Percentiles rank a stretch among this genome's conserved stretches.
Conservation (phyloP, 2,113 vertebrate species). For the Brachirus orientalis region DNA sequence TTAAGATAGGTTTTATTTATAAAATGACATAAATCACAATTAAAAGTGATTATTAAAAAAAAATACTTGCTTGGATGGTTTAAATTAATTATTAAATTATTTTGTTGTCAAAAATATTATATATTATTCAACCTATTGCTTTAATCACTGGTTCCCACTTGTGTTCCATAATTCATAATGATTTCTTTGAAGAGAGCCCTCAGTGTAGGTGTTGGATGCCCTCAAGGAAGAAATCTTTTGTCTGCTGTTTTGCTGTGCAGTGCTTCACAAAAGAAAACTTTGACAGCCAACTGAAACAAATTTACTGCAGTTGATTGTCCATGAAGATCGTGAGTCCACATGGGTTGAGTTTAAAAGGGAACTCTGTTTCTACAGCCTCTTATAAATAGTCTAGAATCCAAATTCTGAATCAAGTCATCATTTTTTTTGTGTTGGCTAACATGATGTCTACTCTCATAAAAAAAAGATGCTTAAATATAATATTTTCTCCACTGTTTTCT, state of each 20-base stretch:
- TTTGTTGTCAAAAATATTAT: background rate
- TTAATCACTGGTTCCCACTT: conserved; percentile 33
- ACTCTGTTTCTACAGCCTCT: background rate
- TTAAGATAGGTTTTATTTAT: background rate
- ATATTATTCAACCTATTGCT: conserved; percentile 11
- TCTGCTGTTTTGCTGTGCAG: no score
- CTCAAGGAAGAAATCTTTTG: conserved; percentile 26
- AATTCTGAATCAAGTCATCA: no score
- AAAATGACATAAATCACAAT: no score
- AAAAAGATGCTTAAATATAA: no score
- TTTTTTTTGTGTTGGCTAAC: no score
- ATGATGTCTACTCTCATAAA: no score
- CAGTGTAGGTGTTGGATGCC: conserved; percentile 35
- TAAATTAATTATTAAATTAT: background rate
- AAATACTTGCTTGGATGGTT: no score
- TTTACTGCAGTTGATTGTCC: conserved; percentile 40
- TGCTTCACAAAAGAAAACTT: conserved; percentile 38
- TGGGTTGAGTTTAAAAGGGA: no score
- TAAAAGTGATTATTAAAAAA: no score
- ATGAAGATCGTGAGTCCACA: conserved; percentile 8
- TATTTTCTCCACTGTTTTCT: no score
- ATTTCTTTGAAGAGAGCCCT: conserved; percentile 29
- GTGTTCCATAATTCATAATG: conserved; percentile 16
- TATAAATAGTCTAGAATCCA: no score
- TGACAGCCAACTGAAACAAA: conserved; percentile 36